A percentile compares a stretch with the other conserved stretches of the same genome.
These are phyloP conservation scores for Anastatus disparis DNA, from an alignment of 1,140 invertebrate genomes.

Conservation along the genomic window DNA sequence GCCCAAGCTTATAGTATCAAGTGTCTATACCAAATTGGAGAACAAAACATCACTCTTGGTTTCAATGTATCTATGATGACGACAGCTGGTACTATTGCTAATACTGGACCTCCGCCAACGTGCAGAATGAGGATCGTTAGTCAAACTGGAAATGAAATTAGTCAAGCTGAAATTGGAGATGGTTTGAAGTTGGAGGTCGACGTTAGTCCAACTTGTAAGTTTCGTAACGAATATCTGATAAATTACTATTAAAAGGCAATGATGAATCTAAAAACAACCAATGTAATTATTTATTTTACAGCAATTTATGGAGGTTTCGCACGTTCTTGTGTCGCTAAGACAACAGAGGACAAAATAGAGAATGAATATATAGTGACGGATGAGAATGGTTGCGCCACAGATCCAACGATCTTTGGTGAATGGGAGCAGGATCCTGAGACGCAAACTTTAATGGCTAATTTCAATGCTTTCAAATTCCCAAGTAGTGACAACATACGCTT, in stretches of 20 bases:
- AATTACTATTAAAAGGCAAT: too few species aligned
- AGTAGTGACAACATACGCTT: slow-evolving; percentile 94
- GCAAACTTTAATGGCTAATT: slow-evolving; percentile 84
- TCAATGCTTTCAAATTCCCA: slow-evolving; percentile 96
- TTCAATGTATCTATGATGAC: slow-evolving; percentile 96
- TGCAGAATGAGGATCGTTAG: slow-evolving; percentile 93
- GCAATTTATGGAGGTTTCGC: slow-evolving; percentile 95
- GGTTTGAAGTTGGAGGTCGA: slow-evolving; percentile 91
- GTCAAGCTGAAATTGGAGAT: slow-evolving; percentile 91
- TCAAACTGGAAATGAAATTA: slow-evolving; percentile 86
- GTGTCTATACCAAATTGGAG: slow-evolving; percentile 93
- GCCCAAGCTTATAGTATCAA: slow-evolving; percentile 95
- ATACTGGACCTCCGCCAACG: slow-evolving; percentile 92
- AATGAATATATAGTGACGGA: slow-evolving; percentile 94
- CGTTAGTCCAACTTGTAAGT: slow-evolving; percentile 89
- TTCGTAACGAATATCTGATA: too few species aligned
- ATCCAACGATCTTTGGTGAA: slow-evolving; percentile 91
- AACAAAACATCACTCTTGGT: slow-evolving; percentile 91
- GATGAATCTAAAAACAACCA: too few species aligned
- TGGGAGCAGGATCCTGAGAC: slow-evolving; percentile 89
- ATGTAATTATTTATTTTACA: slow-evolving; percentile 57
- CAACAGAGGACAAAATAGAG: slow-evolving; percentile 87
- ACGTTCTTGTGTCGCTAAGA: slow-evolving; percentile 91
- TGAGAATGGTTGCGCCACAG: slow-evolving; percentile 92
- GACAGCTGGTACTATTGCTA: slow-evolving; percentile 93